Conservation (phyloP, 2,113 vertebrate species). For the Egretta garzetta region DNA sequence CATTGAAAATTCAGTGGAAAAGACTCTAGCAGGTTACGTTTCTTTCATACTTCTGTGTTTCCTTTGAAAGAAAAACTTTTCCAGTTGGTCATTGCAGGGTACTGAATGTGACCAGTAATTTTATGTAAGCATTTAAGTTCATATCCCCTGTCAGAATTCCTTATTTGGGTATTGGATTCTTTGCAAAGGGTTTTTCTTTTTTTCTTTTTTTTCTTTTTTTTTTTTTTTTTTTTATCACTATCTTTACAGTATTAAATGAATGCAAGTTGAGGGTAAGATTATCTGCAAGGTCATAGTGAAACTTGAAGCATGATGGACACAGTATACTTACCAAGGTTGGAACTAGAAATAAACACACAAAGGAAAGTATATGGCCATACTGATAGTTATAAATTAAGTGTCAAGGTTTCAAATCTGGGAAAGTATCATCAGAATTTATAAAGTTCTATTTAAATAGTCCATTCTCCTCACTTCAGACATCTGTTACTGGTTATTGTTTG, state of each 20-base stretch:
- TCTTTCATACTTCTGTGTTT: neutral
- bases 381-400: slow-evolving; percentile 64
- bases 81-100: slow-evolving; percentile 33
- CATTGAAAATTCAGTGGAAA: neutral
- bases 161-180: slow-evolving; percentile 53
- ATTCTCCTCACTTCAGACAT: slow-evolving; percentile 77
- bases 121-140: slow-evolving; percentile 61
- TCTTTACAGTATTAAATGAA: slow-evolving; percentile 40
- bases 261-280: slow-evolving; percentile 46
- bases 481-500: slow-evolving; percentile 84
- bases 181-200: slow-evolving; percentile 34
- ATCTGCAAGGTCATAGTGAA: slow-evolving; percentile 42
- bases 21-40: slow-evolving; percentile 3
- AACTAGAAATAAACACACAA: slow-evolving; percentile 24
- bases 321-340: neutral
- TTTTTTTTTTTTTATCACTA: neutral
- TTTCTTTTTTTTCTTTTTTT: neutral
- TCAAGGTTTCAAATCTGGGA: slow-evolving; percentile 51
- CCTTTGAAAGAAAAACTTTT: slow-evolving; percentile 51
- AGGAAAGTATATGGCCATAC: neutral
- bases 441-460: slow-evolving; percentile 50
- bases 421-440: slow-evolving; percentile 58
- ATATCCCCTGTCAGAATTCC: slow-evolving; percentile 49
- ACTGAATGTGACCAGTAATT: slow-evolving; percentile 63
- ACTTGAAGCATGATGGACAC: slow-evolving; percentile 34